These are phyloP conservation scores for Gallinago nigripennis DNA, from an alignment of 2,797 vertebrate genomes.

Conservation along the genomic window DNA sequence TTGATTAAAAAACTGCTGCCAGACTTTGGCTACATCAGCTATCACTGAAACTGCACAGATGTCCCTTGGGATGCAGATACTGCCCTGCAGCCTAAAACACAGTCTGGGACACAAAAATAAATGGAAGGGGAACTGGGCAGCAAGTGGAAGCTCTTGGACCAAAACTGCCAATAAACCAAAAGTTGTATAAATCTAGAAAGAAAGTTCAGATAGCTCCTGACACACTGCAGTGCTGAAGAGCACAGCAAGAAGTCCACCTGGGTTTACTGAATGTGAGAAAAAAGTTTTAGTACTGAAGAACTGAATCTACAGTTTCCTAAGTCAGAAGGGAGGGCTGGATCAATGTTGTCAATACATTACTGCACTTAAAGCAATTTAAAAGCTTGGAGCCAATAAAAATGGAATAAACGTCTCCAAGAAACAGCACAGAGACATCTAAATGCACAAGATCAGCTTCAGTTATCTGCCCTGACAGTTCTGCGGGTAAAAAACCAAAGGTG, in stretches of 20 bases:
- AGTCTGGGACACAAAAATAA: not conserved
- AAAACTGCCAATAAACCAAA: not conserved
- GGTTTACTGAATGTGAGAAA: not conserved
- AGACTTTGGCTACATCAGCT: not conserved
- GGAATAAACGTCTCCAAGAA: not conserved
- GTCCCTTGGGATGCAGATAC: not conserved
- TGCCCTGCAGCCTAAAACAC: not conserved
- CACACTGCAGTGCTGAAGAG: not conserved
- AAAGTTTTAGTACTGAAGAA: not conserved
- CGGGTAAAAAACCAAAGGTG: not conserved
- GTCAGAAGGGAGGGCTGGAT: not conserved
- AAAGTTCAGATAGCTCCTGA: fast-evolving
- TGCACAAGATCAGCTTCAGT: not conserved
- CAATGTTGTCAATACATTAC: not conserved
- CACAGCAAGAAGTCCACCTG: not conserved
- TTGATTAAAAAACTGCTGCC: not conserved
- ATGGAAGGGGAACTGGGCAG: not conserved
- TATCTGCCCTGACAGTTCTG: not conserved
- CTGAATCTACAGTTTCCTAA: not conserved
- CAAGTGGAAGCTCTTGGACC: not conserved
- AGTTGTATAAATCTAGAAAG: not conserved
- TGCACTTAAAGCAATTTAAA: not conserved
- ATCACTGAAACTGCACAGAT: not conserved
- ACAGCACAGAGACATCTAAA: not conserved
- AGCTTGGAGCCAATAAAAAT: not conserved